These are phyloP conservation scores for Tenthredo distinguenda DNA, from an alignment of 2,888 invertebrate species.

Conservation along the genomic window DNA sequence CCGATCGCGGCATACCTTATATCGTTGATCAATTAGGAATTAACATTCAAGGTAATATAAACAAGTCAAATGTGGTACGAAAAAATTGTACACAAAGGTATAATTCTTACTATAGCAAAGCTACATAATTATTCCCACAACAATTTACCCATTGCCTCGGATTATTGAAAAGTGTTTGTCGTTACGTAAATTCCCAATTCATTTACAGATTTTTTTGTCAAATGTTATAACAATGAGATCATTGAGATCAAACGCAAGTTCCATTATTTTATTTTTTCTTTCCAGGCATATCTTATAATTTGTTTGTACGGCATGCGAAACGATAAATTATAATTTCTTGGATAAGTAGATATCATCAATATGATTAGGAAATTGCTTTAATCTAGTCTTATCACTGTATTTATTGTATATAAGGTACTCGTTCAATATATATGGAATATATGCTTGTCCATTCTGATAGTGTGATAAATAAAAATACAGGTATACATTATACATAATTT, in stretches of 20 bases:
- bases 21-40: constrained; percentile 9
- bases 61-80: background rate
- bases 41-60: constrained; percentile 34
- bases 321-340: too few relatives aligned
- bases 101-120: background rate
- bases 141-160: background rate
- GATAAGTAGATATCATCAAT: background rate
- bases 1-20: background rate
- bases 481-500: background rate
- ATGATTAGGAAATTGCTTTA: background rate
- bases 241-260: background rate
- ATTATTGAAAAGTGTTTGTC: background rate
- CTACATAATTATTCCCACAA: background rate
- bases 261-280: too few relatives aligned
- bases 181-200: background rate
- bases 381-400: background rate
- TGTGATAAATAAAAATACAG: background rate
- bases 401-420: background rate
- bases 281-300: too few relatives aligned
- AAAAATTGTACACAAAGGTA: background rate
- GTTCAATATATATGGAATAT: background rate
- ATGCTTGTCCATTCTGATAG: background rate
- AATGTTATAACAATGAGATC: background rate
- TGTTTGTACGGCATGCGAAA: too few relatives aligned
- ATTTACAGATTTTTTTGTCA: background rate